phyloP scores from a whole-genome alignment of 2,113 vertebrate genomes.

The Cavia porcellus region DNA sequence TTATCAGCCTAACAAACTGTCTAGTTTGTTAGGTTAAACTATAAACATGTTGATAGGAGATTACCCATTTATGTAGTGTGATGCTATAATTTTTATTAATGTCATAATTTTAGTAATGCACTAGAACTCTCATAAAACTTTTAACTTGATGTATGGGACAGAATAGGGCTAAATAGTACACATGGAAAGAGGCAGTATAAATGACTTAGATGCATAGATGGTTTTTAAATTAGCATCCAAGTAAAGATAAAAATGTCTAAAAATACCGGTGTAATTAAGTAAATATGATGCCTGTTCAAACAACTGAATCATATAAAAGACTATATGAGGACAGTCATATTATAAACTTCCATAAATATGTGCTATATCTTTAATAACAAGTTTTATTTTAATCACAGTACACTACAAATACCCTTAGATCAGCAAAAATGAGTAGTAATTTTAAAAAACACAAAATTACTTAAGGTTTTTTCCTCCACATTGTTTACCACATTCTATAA shows the following conservation, averaged over 20 bases:
- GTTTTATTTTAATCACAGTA: background rate
- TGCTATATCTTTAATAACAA: background rate
- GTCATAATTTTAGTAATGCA: slow-evolving; percentile 34
- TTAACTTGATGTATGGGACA: background rate
- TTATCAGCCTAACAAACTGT: slow-evolving; percentile 25
- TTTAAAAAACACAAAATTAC: background rate
- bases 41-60: background rate
- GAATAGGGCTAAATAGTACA: background rate
- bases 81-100: slow-evolving; percentile 2
- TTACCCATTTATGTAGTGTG: background rate
- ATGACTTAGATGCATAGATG: background rate
- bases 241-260: background rate
- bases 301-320: background rate
- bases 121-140: background rate
- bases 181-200: background rate
- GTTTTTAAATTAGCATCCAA: slow-evolving; percentile 39
- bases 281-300: background rate
- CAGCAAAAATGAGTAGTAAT: background rate
- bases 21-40: background rate
- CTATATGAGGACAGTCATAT: background rate
- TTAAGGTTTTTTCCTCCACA: background rate
- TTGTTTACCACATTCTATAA: background rate
- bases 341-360: background rate
- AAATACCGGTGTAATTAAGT: background rate
- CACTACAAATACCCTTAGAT: background rate